A percentile compares a stretch with the other conserved stretches of the same genome.
Conservation (phyloP, 2,888 invertebrate species). For the Eupeodes latifasciatus region DNA sequence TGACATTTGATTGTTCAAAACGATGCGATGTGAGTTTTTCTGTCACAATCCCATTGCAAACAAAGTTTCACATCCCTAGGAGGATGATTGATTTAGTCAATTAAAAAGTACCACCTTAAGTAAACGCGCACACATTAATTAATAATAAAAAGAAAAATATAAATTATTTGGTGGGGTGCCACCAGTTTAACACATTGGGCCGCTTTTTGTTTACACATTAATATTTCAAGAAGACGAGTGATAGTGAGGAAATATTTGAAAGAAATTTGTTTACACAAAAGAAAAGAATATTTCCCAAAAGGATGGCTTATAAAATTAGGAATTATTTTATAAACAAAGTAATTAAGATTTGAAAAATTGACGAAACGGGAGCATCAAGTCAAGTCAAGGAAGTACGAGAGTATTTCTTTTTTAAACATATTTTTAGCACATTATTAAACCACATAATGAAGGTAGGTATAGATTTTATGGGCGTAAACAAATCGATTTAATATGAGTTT, state of each 20-base stretch:
- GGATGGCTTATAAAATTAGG: conserved; percentile 34
- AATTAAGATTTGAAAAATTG: conserved; percentile 49
- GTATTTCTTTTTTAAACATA: conserved; percentile 10
- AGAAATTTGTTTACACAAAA: conserved; percentile 51
- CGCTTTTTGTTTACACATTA: conserved; percentile 58
- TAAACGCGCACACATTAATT: conserved; percentile 49
- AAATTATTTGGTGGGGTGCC: conserved; percentile 54
- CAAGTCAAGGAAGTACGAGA: neutral
- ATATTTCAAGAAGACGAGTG: conserved; percentile 26
- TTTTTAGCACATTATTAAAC: conserved; percentile 58
- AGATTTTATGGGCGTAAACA: conserved; percentile 27
- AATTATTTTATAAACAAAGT: conserved; percentile 56
- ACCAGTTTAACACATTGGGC: conserved; percentile 43
- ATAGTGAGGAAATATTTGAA: conserved; percentile 14
- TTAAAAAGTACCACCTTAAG: conserved; percentile 40
- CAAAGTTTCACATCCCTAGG: conserved; percentile 6
- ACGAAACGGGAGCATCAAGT: conserved; percentile 5
- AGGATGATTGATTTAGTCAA: conserved; percentile 47
- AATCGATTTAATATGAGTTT: conserved; percentile 42
- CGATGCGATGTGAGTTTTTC: conserved; percentile 13
- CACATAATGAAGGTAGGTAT: conserved; percentile 5
- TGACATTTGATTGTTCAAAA: conserved; percentile 51
- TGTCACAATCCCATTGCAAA: conserved; percentile 13
- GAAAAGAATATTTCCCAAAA: conserved; percentile 5
- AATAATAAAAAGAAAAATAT: conserved; percentile 27